These are phyloP conservation scores for Lasioglossum calceatum DNA, from an alignment of 2,888 invertebrate genomes.

Conservation along the genomic window DNA sequence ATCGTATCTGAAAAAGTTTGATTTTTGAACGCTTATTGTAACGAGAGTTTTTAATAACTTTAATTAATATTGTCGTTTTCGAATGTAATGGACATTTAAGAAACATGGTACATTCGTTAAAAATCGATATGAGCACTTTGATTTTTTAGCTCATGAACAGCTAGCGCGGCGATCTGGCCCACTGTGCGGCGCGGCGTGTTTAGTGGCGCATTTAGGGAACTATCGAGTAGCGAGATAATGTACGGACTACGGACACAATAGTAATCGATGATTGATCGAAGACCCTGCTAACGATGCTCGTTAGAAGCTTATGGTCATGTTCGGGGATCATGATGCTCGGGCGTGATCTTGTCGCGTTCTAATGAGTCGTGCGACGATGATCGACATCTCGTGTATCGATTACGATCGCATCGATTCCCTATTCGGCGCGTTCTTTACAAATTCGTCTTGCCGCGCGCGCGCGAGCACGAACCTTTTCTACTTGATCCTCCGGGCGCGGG, in stretches of 20 bases:
- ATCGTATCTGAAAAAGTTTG: no score
- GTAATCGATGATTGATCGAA: not conserved
- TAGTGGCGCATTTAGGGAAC: not conserved
- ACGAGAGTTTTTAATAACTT: no score
- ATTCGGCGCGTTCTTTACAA: not conserved
- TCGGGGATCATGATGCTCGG: not conserved
- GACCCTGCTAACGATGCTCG: slow-evolving; percentile 25
- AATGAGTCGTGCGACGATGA: not conserved
- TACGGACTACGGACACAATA: not conserved
- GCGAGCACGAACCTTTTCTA: not conserved
- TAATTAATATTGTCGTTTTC: no score
- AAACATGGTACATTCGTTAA: no score
- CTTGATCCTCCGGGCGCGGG: not conserved
- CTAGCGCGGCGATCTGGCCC: no score
- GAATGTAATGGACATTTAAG: no score
- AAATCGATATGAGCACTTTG: no score
- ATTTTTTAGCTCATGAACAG: no score
- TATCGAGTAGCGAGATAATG: not conserved
- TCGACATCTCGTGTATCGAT: not conserved
- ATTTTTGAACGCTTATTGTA: no score
- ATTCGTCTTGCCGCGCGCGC: not conserved
- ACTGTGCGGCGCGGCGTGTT: no score
- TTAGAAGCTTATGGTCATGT: slow-evolving; percentile 33
- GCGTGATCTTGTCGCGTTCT: slow-evolving; percentile 23
- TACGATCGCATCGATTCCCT: not conserved